Evolutionary conservation across 2,113 vertebrate genomes (phyloP).

Genomic region (Stigmatopora nigra): DNA sequence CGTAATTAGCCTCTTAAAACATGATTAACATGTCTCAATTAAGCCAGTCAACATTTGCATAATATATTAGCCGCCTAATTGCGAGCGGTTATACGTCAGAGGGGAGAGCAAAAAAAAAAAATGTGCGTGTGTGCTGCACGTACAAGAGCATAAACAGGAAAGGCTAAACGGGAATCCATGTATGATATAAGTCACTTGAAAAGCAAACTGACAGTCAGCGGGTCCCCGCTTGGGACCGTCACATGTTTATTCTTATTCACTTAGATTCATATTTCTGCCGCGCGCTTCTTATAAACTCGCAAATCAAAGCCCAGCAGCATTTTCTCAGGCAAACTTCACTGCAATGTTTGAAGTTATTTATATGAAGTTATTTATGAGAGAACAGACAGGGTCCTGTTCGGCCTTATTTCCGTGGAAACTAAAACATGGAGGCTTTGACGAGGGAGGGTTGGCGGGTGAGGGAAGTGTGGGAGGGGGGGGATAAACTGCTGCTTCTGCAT

Average conservation of each 20-base stretch:
- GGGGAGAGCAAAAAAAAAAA: slow-evolving; percentile 64
- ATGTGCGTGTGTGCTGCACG: slow-evolving; percentile 44
- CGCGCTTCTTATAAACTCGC: slow-evolving; percentile 41
- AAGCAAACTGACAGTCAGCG: slow-evolving; percentile 34
- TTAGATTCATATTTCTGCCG: slow-evolving; percentile 34
- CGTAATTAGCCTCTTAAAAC: slow-evolving; percentile 99
- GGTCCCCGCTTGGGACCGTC: slow-evolving; percentile 22
- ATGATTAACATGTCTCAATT: slow-evolving; percentile 99
- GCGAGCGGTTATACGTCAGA: slow-evolving; percentile 79
- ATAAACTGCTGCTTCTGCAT: slow-evolving; percentile 72
- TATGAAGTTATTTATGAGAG: slow-evolving; percentile 64
- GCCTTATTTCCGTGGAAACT: slow-evolving; percentile 68
- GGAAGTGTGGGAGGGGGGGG: slow-evolving; percentile 17
- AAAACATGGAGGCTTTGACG: slow-evolving; percentile 59
- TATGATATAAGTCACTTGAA: slow-evolving; percentile 44
- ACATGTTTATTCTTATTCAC: slow-evolving; percentile 48
- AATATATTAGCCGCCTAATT: slow-evolving; percentile 98
- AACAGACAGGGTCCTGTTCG: slow-evolving; percentile 57
- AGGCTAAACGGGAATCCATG: slow-evolving; percentile 30
- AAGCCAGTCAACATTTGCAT: slow-evolving; percentile 99
- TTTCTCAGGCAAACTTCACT: slow-evolving; percentile 45
- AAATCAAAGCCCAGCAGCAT: slow-evolving; percentile 47
- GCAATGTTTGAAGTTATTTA: slow-evolving; percentile 58
- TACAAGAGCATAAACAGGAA: slow-evolving; percentile 36
- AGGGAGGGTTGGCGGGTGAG: background rate